These are phyloP conservation scores for Macrosiphum euphorbiae DNA, from an alignment of 2,888 invertebrate species.

Conservation along the genomic window DNA sequence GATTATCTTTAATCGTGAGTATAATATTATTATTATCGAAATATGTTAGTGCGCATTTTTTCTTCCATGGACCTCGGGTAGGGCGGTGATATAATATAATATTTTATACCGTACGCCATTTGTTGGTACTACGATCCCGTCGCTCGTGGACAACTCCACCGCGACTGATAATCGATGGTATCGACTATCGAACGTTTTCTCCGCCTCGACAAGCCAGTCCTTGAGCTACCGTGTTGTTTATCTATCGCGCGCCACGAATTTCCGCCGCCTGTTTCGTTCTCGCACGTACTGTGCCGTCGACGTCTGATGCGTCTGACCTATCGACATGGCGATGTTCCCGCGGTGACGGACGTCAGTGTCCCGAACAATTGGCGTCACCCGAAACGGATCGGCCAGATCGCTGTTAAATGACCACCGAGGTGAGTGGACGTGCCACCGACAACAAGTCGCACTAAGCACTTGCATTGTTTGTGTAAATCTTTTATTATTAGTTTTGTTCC, in stretches of 20 bases:
- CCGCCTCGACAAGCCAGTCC: constrained; percentile 48
- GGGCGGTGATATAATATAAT: constrained; percentile 45
- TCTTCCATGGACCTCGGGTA: constrained; percentile 49
- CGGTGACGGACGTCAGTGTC: constrained; percentile 15
- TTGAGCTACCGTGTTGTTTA: constrained; percentile 44
- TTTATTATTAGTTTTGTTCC: neutral
- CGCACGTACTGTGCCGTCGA: neutral
- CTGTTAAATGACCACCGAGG: constrained; percentile 33
- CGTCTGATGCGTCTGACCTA: neutral
- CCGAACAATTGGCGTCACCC: constrained; percentile 1
- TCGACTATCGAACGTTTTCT: constrained; percentile 63
- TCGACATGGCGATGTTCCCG: constrained; percentile 10
- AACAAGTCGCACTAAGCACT: neutral
- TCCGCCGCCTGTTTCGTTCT: neutral
- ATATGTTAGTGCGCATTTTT: neutral
- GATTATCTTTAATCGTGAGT: too few species aligned
- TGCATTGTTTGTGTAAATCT: neutral
- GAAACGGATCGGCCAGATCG: neutral
- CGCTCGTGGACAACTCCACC: constrained; percentile 29
- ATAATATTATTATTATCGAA: neutral
- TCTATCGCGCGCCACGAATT: constrained; percentile 24
- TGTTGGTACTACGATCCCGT: constrained; percentile 53
- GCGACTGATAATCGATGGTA: constrained; percentile 64
- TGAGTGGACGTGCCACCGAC: neutral
- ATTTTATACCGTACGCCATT: constrained; percentile 56